phyloP scores from a whole-genome alignment of 2,797 vertebrate species.

The Bovichtus variegatus region DNA sequence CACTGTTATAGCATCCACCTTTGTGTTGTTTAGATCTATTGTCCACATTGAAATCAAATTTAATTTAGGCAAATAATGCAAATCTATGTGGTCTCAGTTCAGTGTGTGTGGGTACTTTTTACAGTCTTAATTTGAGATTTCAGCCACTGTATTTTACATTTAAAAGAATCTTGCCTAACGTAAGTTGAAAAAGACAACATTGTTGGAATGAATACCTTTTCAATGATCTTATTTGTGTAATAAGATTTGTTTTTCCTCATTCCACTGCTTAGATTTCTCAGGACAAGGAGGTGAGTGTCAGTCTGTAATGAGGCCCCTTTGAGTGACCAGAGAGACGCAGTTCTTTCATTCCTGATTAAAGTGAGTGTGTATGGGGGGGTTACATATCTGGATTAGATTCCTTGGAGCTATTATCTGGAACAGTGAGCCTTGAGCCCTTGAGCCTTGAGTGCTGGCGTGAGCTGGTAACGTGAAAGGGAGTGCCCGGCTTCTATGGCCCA shows the following conservation, averaged over 20 bases:
- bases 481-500: not conserved
- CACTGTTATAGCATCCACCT: not conserved
- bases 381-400: constrained; percentile 58
- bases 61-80: not conserved
- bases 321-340: constrained; percentile 14
- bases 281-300: constrained; percentile 16
- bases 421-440: constrained; percentile 38
- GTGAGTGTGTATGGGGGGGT: not conserved
- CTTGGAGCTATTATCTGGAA: constrained; percentile 61
- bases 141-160: not conserved
- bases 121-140: not conserved
- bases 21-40: not conserved
- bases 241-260: not conserved
- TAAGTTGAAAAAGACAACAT: not conserved
- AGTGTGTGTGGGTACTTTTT: not conserved
- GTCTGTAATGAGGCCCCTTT: constrained; percentile 14
- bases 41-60: not conserved
- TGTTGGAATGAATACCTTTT: not conserved
- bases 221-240: not conserved
- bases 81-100: not conserved
- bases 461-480: constrained; percentile 15
- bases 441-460: constrained; percentile 8
- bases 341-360: constrained; percentile 11
- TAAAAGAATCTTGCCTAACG: not conserved
- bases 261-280: not conserved